Conservation (phyloP, 2,888 invertebrate genomes). For the Caenorhabditis zanzibari region DNA sequence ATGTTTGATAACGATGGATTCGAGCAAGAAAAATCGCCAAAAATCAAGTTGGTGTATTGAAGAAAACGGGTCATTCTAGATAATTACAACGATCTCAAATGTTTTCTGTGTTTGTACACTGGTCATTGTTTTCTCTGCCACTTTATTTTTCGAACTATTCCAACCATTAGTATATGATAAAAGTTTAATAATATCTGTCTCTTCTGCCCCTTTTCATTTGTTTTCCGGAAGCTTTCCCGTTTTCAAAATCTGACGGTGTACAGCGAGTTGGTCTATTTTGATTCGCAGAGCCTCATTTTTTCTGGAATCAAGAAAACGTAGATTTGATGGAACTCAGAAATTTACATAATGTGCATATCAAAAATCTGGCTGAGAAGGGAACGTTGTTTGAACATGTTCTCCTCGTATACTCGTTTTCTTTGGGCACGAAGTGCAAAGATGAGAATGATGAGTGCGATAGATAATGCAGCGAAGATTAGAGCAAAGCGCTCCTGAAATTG, state of each 20-base stretch:
- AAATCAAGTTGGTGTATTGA: constrained; percentile 24
- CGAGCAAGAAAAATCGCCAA: constrained; percentile 27
- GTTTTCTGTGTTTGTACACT: constrained; percentile 25
- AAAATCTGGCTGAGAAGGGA: constrained; percentile 46
- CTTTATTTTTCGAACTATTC: constrained; percentile 3
- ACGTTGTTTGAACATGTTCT: constrained; percentile 50
- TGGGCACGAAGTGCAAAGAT: constrained; percentile 47
- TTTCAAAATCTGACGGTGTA: constrained; percentile 31
- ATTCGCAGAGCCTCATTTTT: constrained; percentile 31
- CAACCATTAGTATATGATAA: constrained; percentile 29
- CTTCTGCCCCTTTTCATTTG: not conserved
- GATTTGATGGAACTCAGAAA: not conserved
- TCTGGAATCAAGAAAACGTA: constrained; percentile 13
- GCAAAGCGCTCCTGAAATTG: constrained; percentile 47
- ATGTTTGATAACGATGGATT: constrained; percentile 52
- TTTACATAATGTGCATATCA: constrained; percentile 56
- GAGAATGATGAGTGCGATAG: constrained; percentile 33
- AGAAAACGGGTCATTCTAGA: not conserved
- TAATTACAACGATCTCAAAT: constrained; percentile 9
- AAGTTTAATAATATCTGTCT: constrained; percentile 3
- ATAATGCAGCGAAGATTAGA: constrained; percentile 37
- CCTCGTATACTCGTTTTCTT: constrained; percentile 39
- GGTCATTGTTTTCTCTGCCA: constrained; percentile 13
- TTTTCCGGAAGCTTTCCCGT: constrained; percentile 17
- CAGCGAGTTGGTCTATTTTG: constrained; percentile 42